These are phyloP conservation scores for Siderastrea siderea DNA, from an alignment of 92 coral and sea anemone species.

Conservation along the genomic window DNA sequence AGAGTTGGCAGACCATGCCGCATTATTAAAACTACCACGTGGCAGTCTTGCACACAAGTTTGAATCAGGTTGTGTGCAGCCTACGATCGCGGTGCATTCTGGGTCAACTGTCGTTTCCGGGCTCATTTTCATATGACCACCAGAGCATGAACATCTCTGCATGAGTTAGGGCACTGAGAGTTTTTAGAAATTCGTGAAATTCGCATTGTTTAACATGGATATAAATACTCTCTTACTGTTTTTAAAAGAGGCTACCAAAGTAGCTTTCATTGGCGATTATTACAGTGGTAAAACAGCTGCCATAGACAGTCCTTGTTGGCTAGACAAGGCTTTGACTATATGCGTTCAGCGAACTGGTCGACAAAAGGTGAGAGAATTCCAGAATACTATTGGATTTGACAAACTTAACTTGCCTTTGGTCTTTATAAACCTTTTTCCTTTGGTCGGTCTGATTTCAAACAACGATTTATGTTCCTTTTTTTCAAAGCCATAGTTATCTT, in stretches of 20 bases:
- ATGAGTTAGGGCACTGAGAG: too few relatives aligned
- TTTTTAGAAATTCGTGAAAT: too few relatives aligned
- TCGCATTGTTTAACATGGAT: slow-evolving; percentile 26
- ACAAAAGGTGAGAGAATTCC: background rate
- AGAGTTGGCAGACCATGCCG: too few relatives aligned
- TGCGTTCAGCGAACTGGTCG: background rate
- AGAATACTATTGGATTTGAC: background rate
- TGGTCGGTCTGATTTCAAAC: background rate
- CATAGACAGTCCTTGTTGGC: too few relatives aligned
- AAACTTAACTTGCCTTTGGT: background rate
- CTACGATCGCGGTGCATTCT: too few relatives aligned
- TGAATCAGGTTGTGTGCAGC: too few relatives aligned
- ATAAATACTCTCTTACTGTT: slow-evolving; percentile 60
- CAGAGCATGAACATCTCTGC: too few relatives aligned
- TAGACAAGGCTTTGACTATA: slow-evolving; percentile 41
- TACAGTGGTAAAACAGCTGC: slow-evolving; percentile 50
- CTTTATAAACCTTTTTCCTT: background rate
- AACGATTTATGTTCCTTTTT: background rate
- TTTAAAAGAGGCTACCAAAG: slow-evolving; percentile 29
- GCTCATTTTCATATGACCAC: too few relatives aligned
- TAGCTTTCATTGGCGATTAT: slow-evolving; percentile 17
- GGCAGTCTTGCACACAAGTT: too few relatives aligned
- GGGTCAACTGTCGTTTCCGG: too few relatives aligned
- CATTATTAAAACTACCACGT: too few relatives aligned
- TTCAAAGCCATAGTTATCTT: background rate